Conservation (phyloP, 2,797 vertebrate genomes). For the Sorex maritimensis region DNA sequence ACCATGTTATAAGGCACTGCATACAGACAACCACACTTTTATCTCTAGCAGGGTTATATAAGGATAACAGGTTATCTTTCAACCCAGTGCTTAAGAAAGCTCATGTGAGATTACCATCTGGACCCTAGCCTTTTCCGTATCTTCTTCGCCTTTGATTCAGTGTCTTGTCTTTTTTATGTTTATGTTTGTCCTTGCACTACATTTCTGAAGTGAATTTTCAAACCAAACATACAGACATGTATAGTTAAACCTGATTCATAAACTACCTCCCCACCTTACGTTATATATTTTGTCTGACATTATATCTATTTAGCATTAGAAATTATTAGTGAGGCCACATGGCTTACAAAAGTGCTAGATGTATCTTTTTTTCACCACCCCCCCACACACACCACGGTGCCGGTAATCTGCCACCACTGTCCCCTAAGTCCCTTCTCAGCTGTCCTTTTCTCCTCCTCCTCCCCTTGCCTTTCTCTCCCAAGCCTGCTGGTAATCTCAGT, state of each 20-base stretch:
- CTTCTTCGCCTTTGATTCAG: background rate
- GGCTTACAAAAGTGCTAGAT: no score
- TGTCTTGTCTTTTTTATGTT: background rate
- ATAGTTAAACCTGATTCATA: background rate
- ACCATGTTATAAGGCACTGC: background rate
- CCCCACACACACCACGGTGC: no score
- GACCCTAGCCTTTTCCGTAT: background rate
- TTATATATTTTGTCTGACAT: background rate
- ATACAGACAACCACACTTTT: background rate
- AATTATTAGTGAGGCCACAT: no score
- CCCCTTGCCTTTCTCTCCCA: no score
- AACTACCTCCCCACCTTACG: background rate
- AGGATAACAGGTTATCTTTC: conserved; percentile 34
- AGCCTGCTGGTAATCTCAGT: no score
- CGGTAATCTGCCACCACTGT: no score
- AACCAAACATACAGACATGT: background rate
- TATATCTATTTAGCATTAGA: no score
- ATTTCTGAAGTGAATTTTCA: conserved; percentile 26
- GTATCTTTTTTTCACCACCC: no score
- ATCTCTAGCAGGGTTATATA: background rate
- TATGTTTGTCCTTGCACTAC: background rate
- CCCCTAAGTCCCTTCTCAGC: no score
- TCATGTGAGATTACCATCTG: background rate
- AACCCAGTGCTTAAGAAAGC: background rate
- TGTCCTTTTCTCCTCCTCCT: no score